Conservation (phyloP, 2,113 vertebrate species). For the Opisthocomus hoazin region DNA sequence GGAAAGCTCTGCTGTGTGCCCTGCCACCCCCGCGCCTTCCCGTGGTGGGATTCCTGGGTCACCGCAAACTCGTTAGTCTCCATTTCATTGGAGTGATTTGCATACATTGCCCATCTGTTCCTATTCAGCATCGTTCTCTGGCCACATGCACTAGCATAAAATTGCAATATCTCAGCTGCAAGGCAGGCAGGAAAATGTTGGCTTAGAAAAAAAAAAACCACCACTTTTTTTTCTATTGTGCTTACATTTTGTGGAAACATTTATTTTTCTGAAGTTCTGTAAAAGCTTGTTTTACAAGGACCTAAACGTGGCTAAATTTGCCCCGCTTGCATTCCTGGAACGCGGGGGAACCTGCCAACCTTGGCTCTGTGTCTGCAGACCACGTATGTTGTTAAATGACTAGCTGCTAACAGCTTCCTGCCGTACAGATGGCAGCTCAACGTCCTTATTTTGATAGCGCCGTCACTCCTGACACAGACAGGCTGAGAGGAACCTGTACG, state of each 20-base stretch:
- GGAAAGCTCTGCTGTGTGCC: neutral
- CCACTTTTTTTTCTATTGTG: neutral
- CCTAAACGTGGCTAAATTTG: neutral
- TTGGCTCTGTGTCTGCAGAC: neutral
- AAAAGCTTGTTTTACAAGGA: neutral
- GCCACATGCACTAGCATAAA: neutral
- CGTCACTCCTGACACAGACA: neutral
- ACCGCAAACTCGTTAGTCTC: neutral
- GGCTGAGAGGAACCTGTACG: neutral
- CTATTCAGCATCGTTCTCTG: neutral
- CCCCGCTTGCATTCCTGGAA: neutral
- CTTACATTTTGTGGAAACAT: neutral
- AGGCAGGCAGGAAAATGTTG: neutral
- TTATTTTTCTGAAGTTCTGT: neutral
- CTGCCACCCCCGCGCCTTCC: neutral
- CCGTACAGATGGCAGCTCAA: neutral
- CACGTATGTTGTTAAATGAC: neutral
- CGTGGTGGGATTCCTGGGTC: neutral
- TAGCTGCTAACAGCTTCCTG: neutral
- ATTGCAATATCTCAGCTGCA: neutral
- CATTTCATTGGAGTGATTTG: neutral
- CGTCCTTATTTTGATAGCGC: neutral
- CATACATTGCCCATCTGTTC: constrained; percentile 25
- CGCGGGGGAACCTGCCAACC: neutral
- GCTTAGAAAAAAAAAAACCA: neutral